A percentile compares a stretch with the other conserved stretches of the same genome.
Conservation (phyloP, 2,113 vertebrate species). For the Aphyosemion australe region DNA sequence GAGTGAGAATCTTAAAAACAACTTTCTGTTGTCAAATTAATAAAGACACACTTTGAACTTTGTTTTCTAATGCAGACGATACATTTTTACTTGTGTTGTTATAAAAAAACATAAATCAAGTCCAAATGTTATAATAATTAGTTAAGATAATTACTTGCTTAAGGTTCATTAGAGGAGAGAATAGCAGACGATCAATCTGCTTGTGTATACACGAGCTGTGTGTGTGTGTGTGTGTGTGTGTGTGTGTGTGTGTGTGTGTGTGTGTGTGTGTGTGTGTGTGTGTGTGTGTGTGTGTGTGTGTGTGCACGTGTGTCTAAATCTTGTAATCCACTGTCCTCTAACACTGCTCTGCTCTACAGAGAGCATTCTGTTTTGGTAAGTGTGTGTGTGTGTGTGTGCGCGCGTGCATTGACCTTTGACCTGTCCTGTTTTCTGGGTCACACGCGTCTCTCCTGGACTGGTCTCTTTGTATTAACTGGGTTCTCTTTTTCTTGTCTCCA, state of each 20-base stretch:
- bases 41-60: not conserved
- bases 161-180: not conserved
- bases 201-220: not conserved
- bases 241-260: slow-evolving; percentile 18
- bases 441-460: slow-evolving; percentile 20
- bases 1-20: not conserved
- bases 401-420: slow-evolving; percentile 19
- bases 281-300: not conserved
- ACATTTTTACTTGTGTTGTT: not conserved
- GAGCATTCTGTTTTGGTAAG: slow-evolving; percentile 77
- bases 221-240: slow-evolving; percentile 20
- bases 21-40: not conserved
- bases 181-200: too few relatives aligned
- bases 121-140: not conserved
- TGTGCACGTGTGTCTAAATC: slow-evolving; percentile 31
- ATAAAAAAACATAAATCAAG: not conserved
- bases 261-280: slow-evolving; percentile 4
- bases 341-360: slow-evolving; percentile 78
- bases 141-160: not conserved
- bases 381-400: slow-evolving; percentile 51
- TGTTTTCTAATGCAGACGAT: not conserved
- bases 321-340: slow-evolving; percentile 68
- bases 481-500: slow-evolving; percentile 28
- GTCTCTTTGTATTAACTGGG: slow-evolving; percentile 38
- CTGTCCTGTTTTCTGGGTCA: slow-evolving; percentile 22